A percentile compares a stretch with the other conserved stretches of the same genome.
Evolutionary conservation across 2,797 vertebrate species (phyloP).

Genomic region (Darevskia nairensis): DNA sequence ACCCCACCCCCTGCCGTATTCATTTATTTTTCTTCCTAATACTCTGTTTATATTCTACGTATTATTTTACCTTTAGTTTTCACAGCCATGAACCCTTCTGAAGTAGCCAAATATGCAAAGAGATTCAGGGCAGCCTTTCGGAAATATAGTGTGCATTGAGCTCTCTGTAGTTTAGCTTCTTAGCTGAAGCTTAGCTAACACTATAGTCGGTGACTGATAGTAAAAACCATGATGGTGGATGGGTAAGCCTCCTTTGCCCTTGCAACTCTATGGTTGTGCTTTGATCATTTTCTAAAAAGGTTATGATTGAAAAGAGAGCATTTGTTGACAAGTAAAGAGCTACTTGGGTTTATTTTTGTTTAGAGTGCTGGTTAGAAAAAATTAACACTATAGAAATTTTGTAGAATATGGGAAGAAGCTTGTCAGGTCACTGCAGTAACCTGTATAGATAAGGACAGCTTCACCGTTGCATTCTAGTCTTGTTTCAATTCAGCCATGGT

Average conservation of each 20-base stretch:
- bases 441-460: neutral
- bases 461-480: neutral
- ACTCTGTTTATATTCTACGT: neutral
- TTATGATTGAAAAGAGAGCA: neutral
- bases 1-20: neutral
- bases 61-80: neutral
- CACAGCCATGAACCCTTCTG: neutral
- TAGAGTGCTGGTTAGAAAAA: neutral
- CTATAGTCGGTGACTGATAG: neutral
- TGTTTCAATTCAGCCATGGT: neutral
- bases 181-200: neutral
- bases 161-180: neutral
- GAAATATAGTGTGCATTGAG: neutral
- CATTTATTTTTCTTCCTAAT: conserved; percentile 1
- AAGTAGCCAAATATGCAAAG: neutral
- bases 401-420: neutral
- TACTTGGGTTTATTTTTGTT: neutral
- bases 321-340: neutral
- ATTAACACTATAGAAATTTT: neutral
- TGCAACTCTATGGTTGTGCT: neutral
- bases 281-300: too few relatives aligned
- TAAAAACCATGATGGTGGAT: neutral
- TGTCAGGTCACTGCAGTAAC: neutral
- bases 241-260: neutral
- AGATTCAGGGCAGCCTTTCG: neutral